A percentile compares a stretch with the other conserved stretches of the same genome.
These are phyloP conservation scores for Myodes glareolus DNA, from an alignment of 2,113 vertebrate genomes.

Conservation along the genomic window DNA sequence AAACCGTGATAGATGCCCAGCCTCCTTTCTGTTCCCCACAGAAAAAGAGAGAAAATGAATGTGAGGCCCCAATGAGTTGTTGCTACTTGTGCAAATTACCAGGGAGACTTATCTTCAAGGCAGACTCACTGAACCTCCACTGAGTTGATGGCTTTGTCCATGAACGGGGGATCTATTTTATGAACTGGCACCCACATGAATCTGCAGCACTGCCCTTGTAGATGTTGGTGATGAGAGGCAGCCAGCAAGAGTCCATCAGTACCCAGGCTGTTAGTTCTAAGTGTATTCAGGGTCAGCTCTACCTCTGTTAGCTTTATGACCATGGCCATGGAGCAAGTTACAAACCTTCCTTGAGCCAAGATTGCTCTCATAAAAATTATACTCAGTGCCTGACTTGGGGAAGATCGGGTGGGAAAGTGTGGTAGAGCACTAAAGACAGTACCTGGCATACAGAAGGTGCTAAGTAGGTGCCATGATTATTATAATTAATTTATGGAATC, in stretches of 20 bases:
- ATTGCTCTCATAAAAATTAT: neutral
- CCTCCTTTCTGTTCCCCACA: accelerated
- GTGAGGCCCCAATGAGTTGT: too few species aligned
- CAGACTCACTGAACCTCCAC: neutral
- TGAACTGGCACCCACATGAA: neutral
- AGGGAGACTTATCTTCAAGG: neutral
- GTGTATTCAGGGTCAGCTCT: neutral
- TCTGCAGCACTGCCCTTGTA: neutral
- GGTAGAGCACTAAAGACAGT: neutral
- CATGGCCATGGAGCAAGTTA: neutral
- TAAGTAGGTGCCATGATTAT: neutral
- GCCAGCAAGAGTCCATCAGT: neutral
- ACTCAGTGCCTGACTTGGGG: neutral
- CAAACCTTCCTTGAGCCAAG: neutral
- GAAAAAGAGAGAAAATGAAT: neutral
- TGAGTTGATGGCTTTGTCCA: neutral
- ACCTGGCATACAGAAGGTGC: neutral
- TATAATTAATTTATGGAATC: neutral
- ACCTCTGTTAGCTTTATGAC: neutral
- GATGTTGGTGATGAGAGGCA: neutral
- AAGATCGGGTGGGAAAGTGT: neutral
- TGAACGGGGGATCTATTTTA: neutral
- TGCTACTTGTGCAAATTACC: neutral
- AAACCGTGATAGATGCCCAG: accelerated
- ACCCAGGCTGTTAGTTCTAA: neutral